Evolutionary conservation across 2,888 invertebrate species (phyloP).

Genomic region (Polyommatus icarus): DNA sequence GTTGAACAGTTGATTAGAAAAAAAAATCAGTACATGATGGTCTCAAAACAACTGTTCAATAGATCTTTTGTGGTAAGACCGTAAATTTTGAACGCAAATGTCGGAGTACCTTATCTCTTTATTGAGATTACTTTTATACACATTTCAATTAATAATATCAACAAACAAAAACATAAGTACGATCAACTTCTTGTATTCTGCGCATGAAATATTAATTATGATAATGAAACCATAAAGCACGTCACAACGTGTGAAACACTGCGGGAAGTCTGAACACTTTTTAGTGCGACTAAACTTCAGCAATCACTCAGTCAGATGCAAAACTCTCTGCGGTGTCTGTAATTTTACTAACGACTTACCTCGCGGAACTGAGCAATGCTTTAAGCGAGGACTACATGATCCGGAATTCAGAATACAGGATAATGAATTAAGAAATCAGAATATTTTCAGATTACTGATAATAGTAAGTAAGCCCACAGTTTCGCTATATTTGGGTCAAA

Average conservation of each 20-base stretch:
- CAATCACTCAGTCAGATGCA: conserved; percentile 28
- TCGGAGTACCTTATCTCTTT: too few species aligned
- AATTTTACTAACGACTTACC: conserved; percentile 27
- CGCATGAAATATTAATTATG: conserved; percentile 7
- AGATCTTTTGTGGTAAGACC: too few species aligned
- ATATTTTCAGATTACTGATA: neutral
- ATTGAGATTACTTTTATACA: neutral
- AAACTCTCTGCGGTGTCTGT: conserved; percentile 26
- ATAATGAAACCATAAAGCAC: conserved; percentile 24
- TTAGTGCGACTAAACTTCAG: conserved; percentile 24
- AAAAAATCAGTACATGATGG: too few species aligned
- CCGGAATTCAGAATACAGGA: neutral
- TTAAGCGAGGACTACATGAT: neutral
- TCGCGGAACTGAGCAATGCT: conserved; percentile 17
- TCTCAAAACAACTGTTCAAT: too few species aligned
- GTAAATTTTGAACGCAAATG: too few species aligned
- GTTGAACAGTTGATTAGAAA: too few species aligned
- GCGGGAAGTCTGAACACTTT: conserved; percentile 23
- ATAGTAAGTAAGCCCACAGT: too few species aligned
- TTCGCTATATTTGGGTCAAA: too few species aligned
- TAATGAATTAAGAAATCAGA: neutral
- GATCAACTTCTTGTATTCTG: neutral
- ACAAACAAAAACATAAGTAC: neutral
- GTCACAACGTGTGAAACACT: neutral
- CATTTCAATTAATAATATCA: neutral